Base-by-base conservation (phyloP, 2,888 invertebrate species). In the Adelognathus sp. region DNA sequence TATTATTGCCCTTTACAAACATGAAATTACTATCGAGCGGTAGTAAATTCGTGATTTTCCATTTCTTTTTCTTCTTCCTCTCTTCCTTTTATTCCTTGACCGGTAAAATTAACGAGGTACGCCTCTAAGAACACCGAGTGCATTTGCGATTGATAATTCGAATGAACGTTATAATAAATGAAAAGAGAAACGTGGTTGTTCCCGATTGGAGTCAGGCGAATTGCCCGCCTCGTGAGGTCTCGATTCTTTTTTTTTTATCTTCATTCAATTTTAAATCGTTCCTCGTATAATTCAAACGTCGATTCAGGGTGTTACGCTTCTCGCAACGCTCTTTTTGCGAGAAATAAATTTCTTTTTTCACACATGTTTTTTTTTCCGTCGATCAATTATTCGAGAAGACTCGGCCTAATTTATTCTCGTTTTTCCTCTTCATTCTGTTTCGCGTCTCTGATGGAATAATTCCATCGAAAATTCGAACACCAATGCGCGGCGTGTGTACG, bases 1-100 rank as follows among this genome's bases (percentile, higher is more conserved):
- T 89, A 86, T 89, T 90, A 88, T 89, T 90, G 88, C 89, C 88
- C 88, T 89, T n/a, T 89, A 89, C 86, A 87, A 88, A 89, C 86
- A 86, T 87, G 84, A 86, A 86, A 87, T 87, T 84, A 83, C 85
- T 86, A 87, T 86, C 86, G 86, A 88, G 85, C 85, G 82, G 79
- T 86, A 84, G 83, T 84, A 84, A 81, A 83, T 83, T 77, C 83
- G 82, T 85, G 82, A 84, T 83, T 82, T 81, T 72, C 76, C 66
- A 41, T 56, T 69, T 46, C 41, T 75, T 24, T 70, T 61, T 75
- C 66, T 58, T 67, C 75, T 69, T 44, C 56, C 4, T 66, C 44
- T 70, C 52, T 31, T 54, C 67, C 36, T 70, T n/a, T 56, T 41
- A 54, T 56, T 52, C 70, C 73, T 78, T 69, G 76, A 81, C 67